A percentile compares a stretch with the other conserved stretches of the same genome.
Evolutionary conservation across 2,888 invertebrate species (phyloP).

Genomic region (Troides oblongomaculatus): DNA sequence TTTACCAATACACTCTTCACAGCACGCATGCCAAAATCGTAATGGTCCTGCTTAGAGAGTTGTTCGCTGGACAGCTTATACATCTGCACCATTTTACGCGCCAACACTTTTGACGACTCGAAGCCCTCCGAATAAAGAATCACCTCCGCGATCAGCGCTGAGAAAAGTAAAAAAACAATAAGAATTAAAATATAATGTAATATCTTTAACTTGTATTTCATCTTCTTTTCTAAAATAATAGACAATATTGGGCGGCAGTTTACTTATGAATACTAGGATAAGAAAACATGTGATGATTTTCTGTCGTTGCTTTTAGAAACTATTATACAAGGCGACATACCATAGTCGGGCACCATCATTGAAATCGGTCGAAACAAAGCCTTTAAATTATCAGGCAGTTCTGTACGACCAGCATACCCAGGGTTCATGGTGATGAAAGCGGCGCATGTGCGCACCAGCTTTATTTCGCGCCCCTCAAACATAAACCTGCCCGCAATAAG

Average conservation of each 20-base stretch:
- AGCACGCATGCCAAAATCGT: slow-evolving; percentile 96
- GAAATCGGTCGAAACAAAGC: slow-evolving; percentile 92
- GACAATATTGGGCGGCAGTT: no score
- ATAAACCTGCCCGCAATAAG: slow-evolving; percentile 81
- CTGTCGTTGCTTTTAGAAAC: not conserved
- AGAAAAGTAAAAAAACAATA: slow-evolving; percentile 18
- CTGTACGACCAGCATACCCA: slow-evolving; percentile 93
- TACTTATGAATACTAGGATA: no score
- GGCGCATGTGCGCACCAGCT: slow-evolving; percentile 88
- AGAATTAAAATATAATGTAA: not conserved
- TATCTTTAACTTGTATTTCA: no score
- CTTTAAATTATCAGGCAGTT: slow-evolving; percentile 93
- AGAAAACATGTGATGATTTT: not conserved
- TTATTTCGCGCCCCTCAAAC: slow-evolving; percentile 94
- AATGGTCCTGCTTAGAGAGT: slow-evolving; percentile 94
- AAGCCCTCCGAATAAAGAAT: slow-evolving; percentile 96
- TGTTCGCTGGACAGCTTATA: slow-evolving; percentile 95
- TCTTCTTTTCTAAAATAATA: not conserved
- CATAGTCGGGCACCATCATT: slow-evolving; percentile 97
- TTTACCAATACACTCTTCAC: slow-evolving; percentile 92
- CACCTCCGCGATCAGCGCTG: slow-evolving; percentile 92
- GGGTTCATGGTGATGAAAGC: slow-evolving; percentile 96
- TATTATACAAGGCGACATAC: slow-evolving; percentile 62
- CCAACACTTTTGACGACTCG: slow-evolving; percentile 91
- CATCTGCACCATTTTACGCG: slow-evolving; percentile 95